phyloP scores from a whole-genome alignment of 2,888 invertebrate species.

The Cephus pulcher region DNA sequence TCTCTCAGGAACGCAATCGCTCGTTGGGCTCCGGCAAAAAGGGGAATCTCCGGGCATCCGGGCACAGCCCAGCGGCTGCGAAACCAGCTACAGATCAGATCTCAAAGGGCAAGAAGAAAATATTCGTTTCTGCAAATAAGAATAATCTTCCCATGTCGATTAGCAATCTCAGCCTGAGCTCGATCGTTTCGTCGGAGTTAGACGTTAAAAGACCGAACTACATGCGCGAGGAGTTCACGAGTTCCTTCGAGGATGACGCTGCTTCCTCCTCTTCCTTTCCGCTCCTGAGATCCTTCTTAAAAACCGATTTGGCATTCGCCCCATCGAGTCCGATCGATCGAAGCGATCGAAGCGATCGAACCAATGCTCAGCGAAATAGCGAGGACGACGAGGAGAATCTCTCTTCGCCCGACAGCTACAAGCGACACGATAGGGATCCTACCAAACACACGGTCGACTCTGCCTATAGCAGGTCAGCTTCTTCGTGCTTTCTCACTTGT shows the following conservation, averaged over 20 bases:
- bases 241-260: constrained; percentile 75
- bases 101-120: neutral
- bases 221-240: constrained; percentile 75
- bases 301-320: constrained; percentile 57
- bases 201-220: constrained; percentile 58
- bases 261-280: constrained; percentile 65
- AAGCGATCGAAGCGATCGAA: constrained; percentile 22
- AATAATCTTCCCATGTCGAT: constrained; percentile 38
- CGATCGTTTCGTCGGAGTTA: constrained; percentile 53
- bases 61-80: constrained; percentile 18
- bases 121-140: constrained; percentile 25
- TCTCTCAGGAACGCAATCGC: constrained; percentile 12
- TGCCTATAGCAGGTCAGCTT: constrained; percentile 86
- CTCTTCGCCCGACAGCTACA: constrained; percentile 59
- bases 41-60: constrained; percentile 7
- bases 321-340: constrained; percentile 56
- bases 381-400: constrained; percentile 56
- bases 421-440: constrained; percentile 49
- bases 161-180: constrained; percentile 55
- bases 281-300: constrained; percentile 63
- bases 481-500: constrained; percentile 18
- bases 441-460: constrained; percentile 74
- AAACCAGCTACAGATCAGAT: neutral
- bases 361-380: constrained; percentile 34
- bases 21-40: constrained; percentile 17